phyloP scores from a whole-genome alignment of 35 echinoderm and acorn worm species.

The Holothuria glaberrima region DNA sequence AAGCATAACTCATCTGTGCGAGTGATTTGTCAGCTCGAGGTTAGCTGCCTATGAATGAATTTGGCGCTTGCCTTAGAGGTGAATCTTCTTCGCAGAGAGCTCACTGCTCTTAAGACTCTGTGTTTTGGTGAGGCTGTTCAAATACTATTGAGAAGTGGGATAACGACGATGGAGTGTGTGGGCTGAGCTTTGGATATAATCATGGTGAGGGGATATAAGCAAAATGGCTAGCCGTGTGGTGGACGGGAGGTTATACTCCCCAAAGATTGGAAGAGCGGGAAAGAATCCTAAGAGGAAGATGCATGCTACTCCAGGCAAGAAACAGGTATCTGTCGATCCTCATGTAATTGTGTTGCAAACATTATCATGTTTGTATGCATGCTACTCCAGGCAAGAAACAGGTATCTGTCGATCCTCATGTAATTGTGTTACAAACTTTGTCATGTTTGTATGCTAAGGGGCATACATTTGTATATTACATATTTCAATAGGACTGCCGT shows the following conservation, averaged over 20 bases:
- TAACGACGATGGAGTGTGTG: background rate
- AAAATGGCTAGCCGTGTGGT: conserved; percentile 50
- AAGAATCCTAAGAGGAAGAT: conserved; percentile 43
- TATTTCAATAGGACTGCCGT: too few species aligned
- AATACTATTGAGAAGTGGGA: conserved; percentile 4
- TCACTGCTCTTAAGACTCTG: background rate
- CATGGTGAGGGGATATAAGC: conserved; percentile 1
- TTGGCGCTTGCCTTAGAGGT: conserved; percentile 2
- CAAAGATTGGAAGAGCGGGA: conserved; percentile 33
- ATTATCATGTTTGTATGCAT: background rate
- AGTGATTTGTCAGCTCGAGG: conserved; percentile 31
- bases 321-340: background rate
- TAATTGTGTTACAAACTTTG: too few species aligned
- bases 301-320: conserved; percentile 40
- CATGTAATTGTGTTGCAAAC: too few species aligned
- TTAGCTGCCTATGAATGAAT: conserved; percentile 24
- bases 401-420: background rate
- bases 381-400: conserved; percentile 46
- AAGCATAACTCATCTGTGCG: conserved; percentile 44
- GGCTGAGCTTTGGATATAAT: conserved; percentile 32
- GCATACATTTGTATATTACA: too few species aligned
- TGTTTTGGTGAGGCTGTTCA: conserved; percentile 2
- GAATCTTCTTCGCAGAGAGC: background rate
- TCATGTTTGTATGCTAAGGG: too few species aligned
- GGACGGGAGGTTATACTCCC: conserved; percentile 50